A percentile compares a stretch with the other conserved stretches of the same genome.
Conservation (phyloP, 2,797 vertebrate species). For the Knipowitschia caucasica region DNA sequence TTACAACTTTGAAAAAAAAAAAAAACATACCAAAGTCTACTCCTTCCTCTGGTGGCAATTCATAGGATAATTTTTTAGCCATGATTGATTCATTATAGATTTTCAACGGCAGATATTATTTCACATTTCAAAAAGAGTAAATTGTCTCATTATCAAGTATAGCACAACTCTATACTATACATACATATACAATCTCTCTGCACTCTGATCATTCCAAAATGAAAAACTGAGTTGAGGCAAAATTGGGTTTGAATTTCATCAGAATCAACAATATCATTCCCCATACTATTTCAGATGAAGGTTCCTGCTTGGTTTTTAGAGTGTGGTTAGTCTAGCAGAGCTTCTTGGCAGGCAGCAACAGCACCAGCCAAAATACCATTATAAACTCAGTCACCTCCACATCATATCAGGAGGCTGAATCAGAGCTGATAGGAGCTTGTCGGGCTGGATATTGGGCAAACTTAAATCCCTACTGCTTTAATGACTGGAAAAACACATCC, state of each 20-base stretch:
- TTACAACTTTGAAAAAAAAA: too few species aligned
- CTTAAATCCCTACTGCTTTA: constrained; percentile 44
- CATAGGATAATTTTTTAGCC: too few species aligned
- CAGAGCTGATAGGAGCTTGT: constrained; percentile 52
- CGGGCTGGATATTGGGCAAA: constrained; percentile 37
- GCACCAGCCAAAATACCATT: constrained; percentile 62
- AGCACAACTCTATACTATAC: too few species aligned
- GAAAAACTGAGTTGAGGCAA: background rate
- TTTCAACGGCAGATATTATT: too few species aligned
- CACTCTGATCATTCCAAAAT: too few species aligned
- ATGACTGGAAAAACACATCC: constrained; percentile 12
- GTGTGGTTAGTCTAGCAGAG: constrained; percentile 36
- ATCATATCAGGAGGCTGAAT: constrained; percentile 55
- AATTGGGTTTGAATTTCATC: background rate
- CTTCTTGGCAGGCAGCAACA: constrained; percentile 57
- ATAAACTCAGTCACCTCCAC: constrained; percentile 61
- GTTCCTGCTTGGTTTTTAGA: background rate
- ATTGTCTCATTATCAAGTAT: too few species aligned
- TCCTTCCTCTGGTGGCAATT: too few species aligned
- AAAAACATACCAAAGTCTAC: too few species aligned
- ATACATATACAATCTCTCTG: too few species aligned
- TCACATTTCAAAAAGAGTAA: too few species aligned
- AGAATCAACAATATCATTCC: background rate
- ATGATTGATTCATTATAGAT: too few species aligned
- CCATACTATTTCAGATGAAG: background rate